Conservation (phyloP, 2,888 invertebrate species). For the Lysandra bellargus region DNA sequence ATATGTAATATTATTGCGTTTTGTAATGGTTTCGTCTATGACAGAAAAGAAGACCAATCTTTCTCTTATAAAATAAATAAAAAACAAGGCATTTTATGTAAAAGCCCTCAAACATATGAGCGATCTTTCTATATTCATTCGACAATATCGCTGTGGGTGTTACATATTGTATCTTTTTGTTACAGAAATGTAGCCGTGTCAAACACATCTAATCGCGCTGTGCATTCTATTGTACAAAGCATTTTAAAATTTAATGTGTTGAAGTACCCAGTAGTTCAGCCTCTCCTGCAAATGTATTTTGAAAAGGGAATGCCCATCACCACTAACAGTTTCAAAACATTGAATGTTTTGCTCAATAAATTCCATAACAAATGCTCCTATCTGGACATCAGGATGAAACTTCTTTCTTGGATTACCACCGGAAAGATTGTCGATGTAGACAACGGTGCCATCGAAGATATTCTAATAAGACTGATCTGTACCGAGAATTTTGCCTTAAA, state of each 20-base stretch:
- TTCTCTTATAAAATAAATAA: not conserved
- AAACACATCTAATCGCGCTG: slow-evolving; percentile 53
- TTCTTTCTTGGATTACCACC: slow-evolving; percentile 59
- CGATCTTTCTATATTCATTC: slow-evolving; percentile 48
- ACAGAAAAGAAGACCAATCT: too few species aligned
- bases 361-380: slow-evolving; percentile 63
- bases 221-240: slow-evolving; percentile 60
- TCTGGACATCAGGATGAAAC: slow-evolving; percentile 52
- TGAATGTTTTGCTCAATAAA: slow-evolving; percentile 55
- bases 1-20: too few species aligned
- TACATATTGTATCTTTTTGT: slow-evolving; percentile 46
- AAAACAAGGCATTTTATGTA: not conserved
- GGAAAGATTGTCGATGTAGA: slow-evolving; percentile 49
- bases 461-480: slow-evolving; percentile 57
- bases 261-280: slow-evolving; percentile 55
- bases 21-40: too few species aligned
- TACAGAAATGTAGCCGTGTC: slow-evolving; percentile 60
- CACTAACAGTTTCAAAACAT: slow-evolving; percentile 55
- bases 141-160: slow-evolving; percentile 50
- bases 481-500: slow-evolving; percentile 53
- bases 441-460: slow-evolving; percentile 45
- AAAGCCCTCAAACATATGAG: slow-evolving; percentile 1
- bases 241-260: slow-evolving; percentile 54
- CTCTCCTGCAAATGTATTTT: slow-evolving; percentile 62
- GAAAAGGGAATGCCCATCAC: slow-evolving; percentile 69